Conservation (phyloP, 2,888 invertebrate species). For the Terebella lapidaria region DNA sequence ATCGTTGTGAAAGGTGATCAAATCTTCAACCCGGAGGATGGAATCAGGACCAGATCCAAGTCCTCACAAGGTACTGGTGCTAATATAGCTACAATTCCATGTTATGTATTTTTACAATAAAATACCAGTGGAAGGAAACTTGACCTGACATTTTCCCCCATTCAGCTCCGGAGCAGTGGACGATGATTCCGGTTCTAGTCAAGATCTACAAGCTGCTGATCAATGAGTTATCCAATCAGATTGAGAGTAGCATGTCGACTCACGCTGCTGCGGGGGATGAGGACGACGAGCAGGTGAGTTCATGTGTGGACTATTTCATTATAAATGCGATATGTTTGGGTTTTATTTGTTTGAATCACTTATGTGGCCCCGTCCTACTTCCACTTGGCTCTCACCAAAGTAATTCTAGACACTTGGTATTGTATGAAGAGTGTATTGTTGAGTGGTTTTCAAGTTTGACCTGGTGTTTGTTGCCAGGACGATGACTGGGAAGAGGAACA, state of each 20-base stretch:
- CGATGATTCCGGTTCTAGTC: slow-evolving; percentile 64
- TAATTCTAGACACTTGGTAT: too few relatives aligned
- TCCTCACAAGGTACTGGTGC: slow-evolving; percentile 27
- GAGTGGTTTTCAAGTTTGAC: too few relatives aligned
- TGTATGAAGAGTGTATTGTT: too few relatives aligned
- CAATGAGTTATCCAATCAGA: slow-evolving; percentile 62
- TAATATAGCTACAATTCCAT: not conserved
- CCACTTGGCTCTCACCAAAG: too few relatives aligned
- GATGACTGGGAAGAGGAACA: slow-evolving; percentile 18
- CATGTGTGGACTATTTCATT: not conserved
- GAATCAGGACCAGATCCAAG: slow-evolving; percentile 48
- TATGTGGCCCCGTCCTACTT: too few relatives aligned
- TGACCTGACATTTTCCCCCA: too few relatives aligned
- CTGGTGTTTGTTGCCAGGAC: not conserved
- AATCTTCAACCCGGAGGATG: slow-evolving; percentile 48
- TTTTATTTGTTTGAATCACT: too few relatives aligned
- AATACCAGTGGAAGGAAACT: too few relatives aligned
- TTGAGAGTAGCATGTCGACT: slow-evolving; percentile 54
- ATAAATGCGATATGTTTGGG: not conserved
- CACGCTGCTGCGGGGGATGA: slow-evolving; percentile 42
- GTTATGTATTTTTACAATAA: not conserved
- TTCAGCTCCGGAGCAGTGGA: slow-evolving; percentile 58
- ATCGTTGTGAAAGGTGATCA: slow-evolving; percentile 62
- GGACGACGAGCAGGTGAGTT: slow-evolving; percentile 27
- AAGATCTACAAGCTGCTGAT: slow-evolving; percentile 70